Evolutionary conservation across 2,113 vertebrate genomes (phyloP).

Genomic region (Calyptommatus sinebrachiatus): DNA sequence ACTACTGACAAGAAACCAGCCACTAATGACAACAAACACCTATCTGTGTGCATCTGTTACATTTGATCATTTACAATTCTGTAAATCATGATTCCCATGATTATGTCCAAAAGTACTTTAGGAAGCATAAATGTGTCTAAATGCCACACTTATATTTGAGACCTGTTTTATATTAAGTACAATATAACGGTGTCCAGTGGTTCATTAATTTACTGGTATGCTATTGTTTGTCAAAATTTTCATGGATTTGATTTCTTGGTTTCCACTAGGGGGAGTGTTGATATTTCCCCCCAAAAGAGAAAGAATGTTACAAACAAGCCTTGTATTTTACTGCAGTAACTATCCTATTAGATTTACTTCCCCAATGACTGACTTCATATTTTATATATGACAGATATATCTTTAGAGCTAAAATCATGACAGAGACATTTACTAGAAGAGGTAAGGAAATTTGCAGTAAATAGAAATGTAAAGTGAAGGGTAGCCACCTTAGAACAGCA

Average conservation of each 20-base stretch:
- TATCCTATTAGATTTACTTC: neutral
- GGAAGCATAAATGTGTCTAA: neutral
- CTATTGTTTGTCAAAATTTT: neutral
- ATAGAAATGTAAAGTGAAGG: neutral
- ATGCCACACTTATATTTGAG: too few relatives aligned
- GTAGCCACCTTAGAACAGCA: neutral
- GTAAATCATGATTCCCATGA: too few relatives aligned
- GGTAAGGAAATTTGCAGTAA: neutral
- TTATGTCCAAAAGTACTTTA: neutral
- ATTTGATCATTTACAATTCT: too few relatives aligned
- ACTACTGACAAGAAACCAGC: too few relatives aligned
- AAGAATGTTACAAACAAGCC: neutral
- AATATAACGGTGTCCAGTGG: too few relatives aligned
- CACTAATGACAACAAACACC: too few relatives aligned
- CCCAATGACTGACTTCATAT: neutral
- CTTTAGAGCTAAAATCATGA: neutral
- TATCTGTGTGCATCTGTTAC: too few relatives aligned
- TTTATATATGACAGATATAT: neutral
- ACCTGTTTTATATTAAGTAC: too few relatives aligned
- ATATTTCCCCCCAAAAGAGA: constrained; percentile 3
- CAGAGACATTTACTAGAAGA: neutral
- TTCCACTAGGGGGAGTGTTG: constrained; percentile 24
- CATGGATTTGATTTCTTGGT: neutral
- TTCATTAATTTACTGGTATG: neutral
- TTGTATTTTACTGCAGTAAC: neutral